Conservation (phyloP, 2,113 vertebrate species). For the Hypomesus transpacificus region DNA sequence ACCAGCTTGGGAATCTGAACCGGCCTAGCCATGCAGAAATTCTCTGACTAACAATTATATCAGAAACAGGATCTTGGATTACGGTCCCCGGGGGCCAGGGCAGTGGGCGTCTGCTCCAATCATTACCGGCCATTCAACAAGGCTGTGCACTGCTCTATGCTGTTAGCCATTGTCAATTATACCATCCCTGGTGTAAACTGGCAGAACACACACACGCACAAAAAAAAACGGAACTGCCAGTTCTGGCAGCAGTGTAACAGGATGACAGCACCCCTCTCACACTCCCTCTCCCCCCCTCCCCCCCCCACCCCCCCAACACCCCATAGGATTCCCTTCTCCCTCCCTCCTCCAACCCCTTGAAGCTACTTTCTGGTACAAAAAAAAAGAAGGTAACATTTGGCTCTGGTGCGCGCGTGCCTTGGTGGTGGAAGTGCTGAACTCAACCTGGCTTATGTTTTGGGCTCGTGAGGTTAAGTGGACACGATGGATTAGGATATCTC, state of each 20-base stretch:
- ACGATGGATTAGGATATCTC: slow-evolving; percentile 65
- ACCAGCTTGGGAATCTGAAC: slow-evolving; percentile 80
- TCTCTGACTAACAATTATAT: slow-evolving; percentile 87
- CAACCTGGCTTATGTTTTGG: slow-evolving; percentile 58
- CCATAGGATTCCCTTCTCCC: slow-evolving; percentile 50
- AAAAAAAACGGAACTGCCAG: slow-evolving; percentile 71
- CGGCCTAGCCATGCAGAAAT: slow-evolving; percentile 78
- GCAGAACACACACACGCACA: slow-evolving; percentile 58
- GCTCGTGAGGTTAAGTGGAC: slow-evolving; percentile 66
- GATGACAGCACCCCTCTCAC: slow-evolving; percentile 65
- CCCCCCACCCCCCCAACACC: slow-evolving; percentile 24
- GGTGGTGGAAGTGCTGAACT: slow-evolving; percentile 47
- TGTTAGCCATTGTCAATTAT: slow-evolving; percentile 82
- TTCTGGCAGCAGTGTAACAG: slow-evolving; percentile 73
- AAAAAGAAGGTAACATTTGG: slow-evolving; percentile 56
- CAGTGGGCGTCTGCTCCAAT: slow-evolving; percentile 79
- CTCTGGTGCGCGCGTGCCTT: slow-evolving; percentile 38
- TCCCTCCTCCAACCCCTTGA: slow-evolving; percentile 44
- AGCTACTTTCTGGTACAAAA: slow-evolving; percentile 53
- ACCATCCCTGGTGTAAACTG: slow-evolving; percentile 78
- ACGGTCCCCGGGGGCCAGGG: slow-evolving; percentile 72
- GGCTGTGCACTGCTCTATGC: slow-evolving; percentile 74
- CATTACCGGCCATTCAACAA: slow-evolving; percentile 81
- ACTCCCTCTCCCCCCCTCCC: slow-evolving; percentile 34
- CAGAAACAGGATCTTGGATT: slow-evolving; percentile 84